phyloP scores from a whole-genome alignment of 2,888 invertebrate genomes.

The Himalopsyche japonica region DNA sequence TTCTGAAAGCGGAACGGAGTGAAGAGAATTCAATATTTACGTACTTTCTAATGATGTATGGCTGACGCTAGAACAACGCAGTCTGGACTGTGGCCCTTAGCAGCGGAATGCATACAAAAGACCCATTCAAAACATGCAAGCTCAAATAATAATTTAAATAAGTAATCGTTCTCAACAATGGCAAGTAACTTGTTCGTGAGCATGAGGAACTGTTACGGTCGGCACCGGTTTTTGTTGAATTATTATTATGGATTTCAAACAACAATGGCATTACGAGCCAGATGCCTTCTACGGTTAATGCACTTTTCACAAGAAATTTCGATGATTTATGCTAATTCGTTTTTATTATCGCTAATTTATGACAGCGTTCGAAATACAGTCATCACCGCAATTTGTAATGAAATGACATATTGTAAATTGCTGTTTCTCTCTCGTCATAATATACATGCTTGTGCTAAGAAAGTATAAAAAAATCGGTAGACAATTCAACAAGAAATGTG shows the following conservation, averaged over 20 bases:
- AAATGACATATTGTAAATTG: too few species aligned
- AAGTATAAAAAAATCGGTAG: too few species aligned
- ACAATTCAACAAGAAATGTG: too few species aligned
- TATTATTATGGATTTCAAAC: not conserved
- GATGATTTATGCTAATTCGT: not conserved
- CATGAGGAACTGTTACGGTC: not conserved
- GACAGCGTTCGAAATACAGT: too few species aligned
- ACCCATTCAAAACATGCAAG: not conserved
- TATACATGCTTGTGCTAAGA: too few species aligned
- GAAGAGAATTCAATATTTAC: too few species aligned
- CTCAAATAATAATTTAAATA: not conserved
- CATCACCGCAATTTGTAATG: too few species aligned
- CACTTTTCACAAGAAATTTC: not conserved
- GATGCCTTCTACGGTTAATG: not conserved
- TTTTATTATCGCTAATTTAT: not conserved
- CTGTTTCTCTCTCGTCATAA: too few species aligned
- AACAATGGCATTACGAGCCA: not conserved
- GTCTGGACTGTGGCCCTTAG: constrained; percentile 6
- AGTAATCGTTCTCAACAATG: not conserved
- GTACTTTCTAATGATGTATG: not conserved
- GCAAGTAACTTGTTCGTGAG: not conserved
- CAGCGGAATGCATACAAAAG: not conserved
- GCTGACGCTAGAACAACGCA: constrained; percentile 3
- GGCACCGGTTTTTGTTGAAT: not conserved
- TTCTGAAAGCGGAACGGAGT: too few species aligned